Base-by-base conservation (phyloP, 2,888 invertebrate genomes). In the Limenitis camilla region DNA sequence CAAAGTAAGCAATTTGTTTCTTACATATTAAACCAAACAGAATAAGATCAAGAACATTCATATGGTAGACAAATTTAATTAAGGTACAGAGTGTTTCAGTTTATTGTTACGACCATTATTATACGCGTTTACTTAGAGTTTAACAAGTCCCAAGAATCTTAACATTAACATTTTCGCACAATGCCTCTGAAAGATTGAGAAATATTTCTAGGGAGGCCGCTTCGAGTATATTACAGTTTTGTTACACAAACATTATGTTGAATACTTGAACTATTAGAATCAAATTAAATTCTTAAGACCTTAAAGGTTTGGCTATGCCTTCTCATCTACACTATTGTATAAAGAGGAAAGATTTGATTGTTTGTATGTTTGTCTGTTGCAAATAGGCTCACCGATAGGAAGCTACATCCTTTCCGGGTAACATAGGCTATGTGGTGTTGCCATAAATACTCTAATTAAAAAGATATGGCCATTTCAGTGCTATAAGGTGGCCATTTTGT, bases 11-110 rank as follows among this genome's bases (percentile, higher is more conserved):
- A 40, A 40, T 43, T 48, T 36, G 38, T 41, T 41, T 53, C 31
- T 46, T 46, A 46, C 32, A 56, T 31, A 51, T 46, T 44, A 44
- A 31, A 47, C 43, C 40, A 47, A 56, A 50, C 35, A 51, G 39
- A 53, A 54, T 51, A 52, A 52, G 36, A 52, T 56, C 54, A 38
- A 41, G 56, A 45, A 48, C 40, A 52, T 40, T 55, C 45, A 35
- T 52, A 55, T 49, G 46, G 52, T 52, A 52, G 51, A 57, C 57
- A 54, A 54, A 54, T 57, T 57, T 57, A 57, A 57, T 57, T 54
- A 57, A 57, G 52, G 52, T 35, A 40, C 47, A 45, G 45, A 29
- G 49, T 52, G 46, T 52, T 51, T 52, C 54, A 52, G 57, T 57
- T 57, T 57, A 57, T 55, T 52, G 57, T 52, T 57, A 54, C 46